phyloP scores from a whole-genome alignment of 2,888 invertebrate species.

The Acleris emargana region DNA sequence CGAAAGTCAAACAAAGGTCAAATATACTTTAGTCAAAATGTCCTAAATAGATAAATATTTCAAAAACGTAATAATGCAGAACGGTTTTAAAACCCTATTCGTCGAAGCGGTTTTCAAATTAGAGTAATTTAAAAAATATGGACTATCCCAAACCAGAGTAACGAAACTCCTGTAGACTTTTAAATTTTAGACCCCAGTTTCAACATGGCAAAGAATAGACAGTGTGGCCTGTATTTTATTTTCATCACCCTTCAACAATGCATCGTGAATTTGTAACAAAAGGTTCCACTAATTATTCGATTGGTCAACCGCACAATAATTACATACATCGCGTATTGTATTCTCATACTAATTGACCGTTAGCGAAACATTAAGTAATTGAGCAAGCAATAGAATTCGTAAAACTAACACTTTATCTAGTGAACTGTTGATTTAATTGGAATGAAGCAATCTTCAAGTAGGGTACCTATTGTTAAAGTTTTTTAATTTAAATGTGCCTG shows the following conservation, averaged over 20 bases:
- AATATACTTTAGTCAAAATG: too few relatives aligned
- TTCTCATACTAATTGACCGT: conserved; percentile 30
- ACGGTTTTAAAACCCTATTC: too few relatives aligned
- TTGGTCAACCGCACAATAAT: conserved; percentile 10
- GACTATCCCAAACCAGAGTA: too few relatives aligned
- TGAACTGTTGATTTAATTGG: conserved; percentile 12
- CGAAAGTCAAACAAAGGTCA: too few relatives aligned
- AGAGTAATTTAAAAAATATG: too few relatives aligned
- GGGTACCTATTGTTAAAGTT: background rate
- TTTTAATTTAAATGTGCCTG: too few relatives aligned
- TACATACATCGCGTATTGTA: conserved; percentile 10
- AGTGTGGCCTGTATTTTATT: conserved; percentile 2
- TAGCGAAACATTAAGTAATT: conserved; percentile 25
- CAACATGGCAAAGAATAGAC: too few relatives aligned
- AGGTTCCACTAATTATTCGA: conserved; percentile 20
- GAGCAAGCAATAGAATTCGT: conserved; percentile 7
- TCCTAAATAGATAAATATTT: too few relatives aligned
- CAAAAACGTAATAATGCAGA: too few relatives aligned
- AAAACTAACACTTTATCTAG: conserved; percentile 17
- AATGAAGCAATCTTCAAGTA: conserved; percentile 3
- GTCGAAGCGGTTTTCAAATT: too few relatives aligned
- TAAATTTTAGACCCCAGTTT: too few relatives aligned
- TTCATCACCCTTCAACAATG: conserved; percentile 14
- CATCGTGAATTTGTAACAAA: conserved; percentile 12
- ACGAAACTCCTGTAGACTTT: too few relatives aligned